Base-by-base conservation (phyloP, 2,888 invertebrate species). In the Amaurobius ferox region DNA sequence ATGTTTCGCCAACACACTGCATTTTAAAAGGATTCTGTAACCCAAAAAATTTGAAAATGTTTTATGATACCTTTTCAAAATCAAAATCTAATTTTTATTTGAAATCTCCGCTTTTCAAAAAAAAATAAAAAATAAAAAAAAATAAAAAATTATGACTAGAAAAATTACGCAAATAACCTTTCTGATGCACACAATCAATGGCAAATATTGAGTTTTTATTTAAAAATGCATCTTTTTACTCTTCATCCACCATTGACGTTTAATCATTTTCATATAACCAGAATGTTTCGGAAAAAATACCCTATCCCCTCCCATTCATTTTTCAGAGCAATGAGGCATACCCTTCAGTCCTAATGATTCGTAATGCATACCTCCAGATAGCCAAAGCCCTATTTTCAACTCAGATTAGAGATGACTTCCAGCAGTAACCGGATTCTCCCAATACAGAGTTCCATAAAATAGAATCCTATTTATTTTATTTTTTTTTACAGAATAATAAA, bases 271-370 rank as follows among this genome's bases (percentile, higher is more conserved):
- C 68, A 68, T 68, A 68, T 11, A 39, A 40, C 28, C 6, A 39
- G 40, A 40, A 35, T 28, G 23, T 68, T 68, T 32, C 13, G 26
- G 68, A 3, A 68, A 26, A 35, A 68, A 35, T 23, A 68, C 26
- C 13, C 13, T 40, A 28, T 32, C 32, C 71, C n/a, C 40, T 30
- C 26, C 48, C 29, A 44, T 71, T 71, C 71, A 55, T 71, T 71
- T 71, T 71, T 71, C 71, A 71, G 40, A 28, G 55, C 71, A 71
- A 71, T 71, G 71, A 71, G 71, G n/a, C 71, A 39, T 71, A 32
- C n/a, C 28, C 48, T 71, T 44, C 48, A 32, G 48, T 44, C 30
- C 71, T 71, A 71, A 71, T 71, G 71, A 71, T 71, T 23, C 71
- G 71, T 23, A 71, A 71, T 71, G 71, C 71, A 28, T 30, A 48